phyloP scores from a whole-genome alignment of 1,140 invertebrate species.

The Bombus balteatus region DNA sequence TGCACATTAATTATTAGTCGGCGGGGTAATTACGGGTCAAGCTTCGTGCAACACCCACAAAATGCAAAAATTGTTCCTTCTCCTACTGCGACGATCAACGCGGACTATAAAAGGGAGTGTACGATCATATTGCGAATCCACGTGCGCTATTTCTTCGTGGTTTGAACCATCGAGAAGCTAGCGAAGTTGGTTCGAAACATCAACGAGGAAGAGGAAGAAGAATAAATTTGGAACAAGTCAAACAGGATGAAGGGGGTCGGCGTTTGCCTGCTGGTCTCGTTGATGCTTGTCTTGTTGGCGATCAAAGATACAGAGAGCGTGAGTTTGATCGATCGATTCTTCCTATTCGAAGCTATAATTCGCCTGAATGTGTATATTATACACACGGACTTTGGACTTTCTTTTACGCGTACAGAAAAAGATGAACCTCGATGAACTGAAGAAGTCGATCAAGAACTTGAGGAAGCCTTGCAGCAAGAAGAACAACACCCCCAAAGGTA shows the following conservation, averaged over 20 bases:
- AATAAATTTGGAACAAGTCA: no score
- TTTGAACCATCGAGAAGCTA: not conserved
- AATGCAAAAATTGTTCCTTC: constrained; percentile 40
- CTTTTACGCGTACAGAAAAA: constrained; percentile 52
- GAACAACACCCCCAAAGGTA: constrained; percentile 35
- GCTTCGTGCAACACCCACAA: not conserved
- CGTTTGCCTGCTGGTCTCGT: constrained; percentile 4
- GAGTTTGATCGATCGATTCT: constrained; percentile 31
- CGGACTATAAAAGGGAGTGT: constrained; percentile 49
- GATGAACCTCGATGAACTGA: not conserved
- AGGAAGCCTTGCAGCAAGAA: constrained; percentile 45
- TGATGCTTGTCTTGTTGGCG: constrained; percentile 7
- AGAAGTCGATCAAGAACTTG: constrained; percentile 10
- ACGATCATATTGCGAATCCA: not conserved
- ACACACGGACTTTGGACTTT: not conserved
- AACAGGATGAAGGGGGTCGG: not conserved
- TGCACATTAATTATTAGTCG: not conserved
- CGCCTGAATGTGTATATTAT: no score
- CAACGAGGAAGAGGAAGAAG: not conserved
- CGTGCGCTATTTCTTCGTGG: not conserved
- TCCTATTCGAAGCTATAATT: not conserved
- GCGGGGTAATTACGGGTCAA: not conserved
- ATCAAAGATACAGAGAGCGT: constrained; percentile 54
- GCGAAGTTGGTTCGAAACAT: not conserved
- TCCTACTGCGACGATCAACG: constrained; percentile 23